A percentile compares a stretch with the other conserved stretches of the same genome.
phyloP scores from a whole-genome alignment of 2,888 invertebrate genomes.

The Melinopterus prodromus region DNA sequence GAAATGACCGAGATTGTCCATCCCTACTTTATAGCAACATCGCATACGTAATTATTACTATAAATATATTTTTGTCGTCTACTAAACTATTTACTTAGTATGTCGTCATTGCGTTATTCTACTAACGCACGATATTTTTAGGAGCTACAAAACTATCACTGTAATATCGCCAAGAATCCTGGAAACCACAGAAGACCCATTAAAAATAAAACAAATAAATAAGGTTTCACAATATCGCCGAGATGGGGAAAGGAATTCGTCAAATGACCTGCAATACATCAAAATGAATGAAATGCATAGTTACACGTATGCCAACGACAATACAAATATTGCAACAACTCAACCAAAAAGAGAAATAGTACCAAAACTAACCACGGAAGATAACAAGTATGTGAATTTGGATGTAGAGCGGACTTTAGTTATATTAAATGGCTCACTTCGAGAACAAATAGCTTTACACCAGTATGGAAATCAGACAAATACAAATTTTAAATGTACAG shows the following conservation, averaged over 20 bases:
- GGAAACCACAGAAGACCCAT: not conserved
- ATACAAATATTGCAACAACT: not conserved
- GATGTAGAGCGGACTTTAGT: not conserved
- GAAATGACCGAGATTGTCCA: too few relatives aligned
- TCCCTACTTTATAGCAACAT: too few relatives aligned
- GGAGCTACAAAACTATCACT: not conserved
- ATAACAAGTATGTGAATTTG: not conserved
- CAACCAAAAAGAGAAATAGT: not conserved
- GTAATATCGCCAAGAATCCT: not conserved
- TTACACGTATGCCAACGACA: not conserved
- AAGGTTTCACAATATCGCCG: too few relatives aligned
- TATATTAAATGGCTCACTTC: not conserved
- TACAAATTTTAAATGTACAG: slow-evolving; percentile 13
- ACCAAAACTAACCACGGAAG: not conserved
- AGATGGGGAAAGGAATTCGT: too few relatives aligned
- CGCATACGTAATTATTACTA: too few relatives aligned
- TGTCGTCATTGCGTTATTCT: not conserved
- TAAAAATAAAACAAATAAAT: not conserved
- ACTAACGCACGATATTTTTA: not conserved
- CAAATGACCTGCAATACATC: not conserved
- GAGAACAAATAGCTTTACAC: not conserved
- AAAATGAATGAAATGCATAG: not conserved
- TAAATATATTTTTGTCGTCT: too few relatives aligned
- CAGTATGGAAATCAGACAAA: not conserved
- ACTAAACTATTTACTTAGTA: too few relatives aligned